A percentile compares a stretch with the other conserved stretches of the same genome.
phyloP scores from a whole-genome alignment of 2,113 vertebrate species.

The Cottus gobio region DNA sequence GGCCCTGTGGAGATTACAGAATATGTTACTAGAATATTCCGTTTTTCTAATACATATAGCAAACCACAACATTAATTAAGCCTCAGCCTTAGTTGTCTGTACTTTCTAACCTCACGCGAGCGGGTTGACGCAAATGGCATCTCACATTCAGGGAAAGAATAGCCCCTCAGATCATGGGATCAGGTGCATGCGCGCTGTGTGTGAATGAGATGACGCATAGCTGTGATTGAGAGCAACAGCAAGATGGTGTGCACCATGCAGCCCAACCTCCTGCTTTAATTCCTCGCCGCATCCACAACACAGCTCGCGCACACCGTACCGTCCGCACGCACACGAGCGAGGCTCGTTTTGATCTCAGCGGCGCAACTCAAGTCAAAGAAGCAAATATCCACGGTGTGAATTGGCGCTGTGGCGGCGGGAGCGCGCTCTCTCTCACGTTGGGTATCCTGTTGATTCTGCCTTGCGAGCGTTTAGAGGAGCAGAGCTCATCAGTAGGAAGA shows the following conservation, averaged over 20 bases:
- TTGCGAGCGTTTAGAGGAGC: conserved; percentile 54
- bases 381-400: conserved; percentile 42
- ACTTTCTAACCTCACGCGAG: background rate
- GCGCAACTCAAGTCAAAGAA: conserved; percentile 9
- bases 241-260: conserved; percentile 59
- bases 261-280: conserved; percentile 50
- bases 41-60: background rate
- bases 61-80: background rate
- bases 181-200: conserved; percentile 39
- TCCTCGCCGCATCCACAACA: conserved; percentile 26
- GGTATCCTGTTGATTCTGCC: conserved; percentile 78
- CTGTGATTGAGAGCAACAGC: conserved; percentile 64
- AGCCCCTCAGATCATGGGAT: background rate
- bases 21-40: background rate
- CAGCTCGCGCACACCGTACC: background rate
- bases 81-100: background rate
- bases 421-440: conserved; percentile 61
- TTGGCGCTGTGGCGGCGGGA: conserved; percentile 38
- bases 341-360: conserved; percentile 15
- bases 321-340: no score
- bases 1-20: background rate
- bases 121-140: background rate
- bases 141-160: background rate
- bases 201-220: conserved; percentile 52
- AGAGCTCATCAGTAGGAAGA: conserved; percentile 34